These are phyloP conservation scores for Halocynthia roretzi DNA, from an alignment of 23 tunicate genomes.

Conservation along the genomic window DNA sequence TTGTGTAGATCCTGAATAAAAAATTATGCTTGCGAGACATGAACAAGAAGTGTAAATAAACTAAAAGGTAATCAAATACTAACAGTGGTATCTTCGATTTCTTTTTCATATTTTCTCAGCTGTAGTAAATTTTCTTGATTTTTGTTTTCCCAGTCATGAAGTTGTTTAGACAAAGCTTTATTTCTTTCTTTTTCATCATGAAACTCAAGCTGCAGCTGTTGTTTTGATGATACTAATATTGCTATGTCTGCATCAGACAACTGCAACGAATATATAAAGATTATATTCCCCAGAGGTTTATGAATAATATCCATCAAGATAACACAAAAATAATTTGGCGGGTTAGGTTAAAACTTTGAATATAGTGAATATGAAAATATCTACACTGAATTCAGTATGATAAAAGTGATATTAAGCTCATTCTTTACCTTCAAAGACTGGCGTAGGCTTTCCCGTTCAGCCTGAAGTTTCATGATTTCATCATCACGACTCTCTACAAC, in stretches of 20 bases:
- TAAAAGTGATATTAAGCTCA: not conserved
- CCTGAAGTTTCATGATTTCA: not conserved
- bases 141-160: slow-evolving; percentile 17
- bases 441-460: slow-evolving; percentile 1
- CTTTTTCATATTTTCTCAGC: no score
- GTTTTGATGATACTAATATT: slow-evolving; percentile 68
- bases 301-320: no score
- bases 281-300: no score
- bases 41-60: no score
- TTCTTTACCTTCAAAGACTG: slow-evolving; percentile 1
- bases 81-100: no score
- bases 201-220: slow-evolving; percentile 59
- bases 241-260: slow-evolving; percentile 80
- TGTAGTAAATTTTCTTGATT: not conserved
- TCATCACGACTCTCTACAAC: no score
- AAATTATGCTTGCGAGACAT: no score
- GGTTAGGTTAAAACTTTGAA: no score
- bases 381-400: not conserved
- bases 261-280: slow-evolving; percentile 3
- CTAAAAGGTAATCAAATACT: no score
- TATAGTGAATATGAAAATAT: no score
- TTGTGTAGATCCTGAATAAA: no score
- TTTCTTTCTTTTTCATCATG: slow-evolving; percentile 32
- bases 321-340: not conserved
- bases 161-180: slow-evolving; percentile 15